Conservation (phyloP, 2,113 vertebrate species). For the Callopanchax toddi region DNA sequence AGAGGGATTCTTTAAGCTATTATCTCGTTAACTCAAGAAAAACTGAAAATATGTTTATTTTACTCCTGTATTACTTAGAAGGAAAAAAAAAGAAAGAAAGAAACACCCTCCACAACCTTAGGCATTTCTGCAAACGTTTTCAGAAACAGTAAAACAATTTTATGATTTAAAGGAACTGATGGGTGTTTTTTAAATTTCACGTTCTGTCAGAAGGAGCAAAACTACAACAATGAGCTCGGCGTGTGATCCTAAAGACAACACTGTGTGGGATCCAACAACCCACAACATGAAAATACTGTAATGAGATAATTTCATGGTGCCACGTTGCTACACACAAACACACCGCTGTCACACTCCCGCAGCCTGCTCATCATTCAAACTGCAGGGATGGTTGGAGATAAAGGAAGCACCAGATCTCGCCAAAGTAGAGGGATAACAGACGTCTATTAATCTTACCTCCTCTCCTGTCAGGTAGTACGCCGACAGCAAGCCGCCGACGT, state of each 20-base stretch:
- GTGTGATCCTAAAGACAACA: neutral
- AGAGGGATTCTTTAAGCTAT: no score
- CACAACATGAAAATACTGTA: neutral
- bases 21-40: no score
- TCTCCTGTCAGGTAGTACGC: constrained; percentile 91
- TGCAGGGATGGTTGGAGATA: constrained; percentile 27
- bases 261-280: neutral
- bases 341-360: constrained; percentile 8
- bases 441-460: constrained; percentile 84
- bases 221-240: neutral
- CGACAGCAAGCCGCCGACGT: constrained; percentile 91
- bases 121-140: no score
- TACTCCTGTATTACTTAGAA: no score
- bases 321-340: constrained; percentile 9
- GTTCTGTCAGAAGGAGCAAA: neutral
- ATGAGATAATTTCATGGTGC: constrained; percentile 11
- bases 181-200: neutral
- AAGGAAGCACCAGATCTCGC: constrained; percentile 53
- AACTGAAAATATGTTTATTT: no score
- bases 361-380: constrained; percentile 53
- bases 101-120: no score
- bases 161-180: neutral
- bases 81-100: no score
- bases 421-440: constrained; percentile 39
- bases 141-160: neutral